These are phyloP conservation scores for Macrotus californicus DNA, from an alignment of 2,113 vertebrate species.

Conservation along the genomic window DNA sequence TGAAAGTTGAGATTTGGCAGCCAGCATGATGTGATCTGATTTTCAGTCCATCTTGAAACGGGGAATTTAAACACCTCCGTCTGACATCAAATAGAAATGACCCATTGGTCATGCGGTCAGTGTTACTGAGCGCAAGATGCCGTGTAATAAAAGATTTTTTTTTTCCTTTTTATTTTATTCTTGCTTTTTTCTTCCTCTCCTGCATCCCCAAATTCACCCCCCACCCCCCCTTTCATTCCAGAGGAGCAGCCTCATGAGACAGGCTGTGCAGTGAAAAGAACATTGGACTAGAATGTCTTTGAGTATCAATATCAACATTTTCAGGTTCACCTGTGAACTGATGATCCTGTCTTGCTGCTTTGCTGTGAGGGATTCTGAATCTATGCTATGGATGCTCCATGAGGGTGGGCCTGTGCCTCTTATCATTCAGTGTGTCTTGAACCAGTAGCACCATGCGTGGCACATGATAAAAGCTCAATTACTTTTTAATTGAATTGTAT, in stretches of 20 bases:
- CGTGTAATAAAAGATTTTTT: slow-evolving; percentile 35
- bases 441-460: background rate
- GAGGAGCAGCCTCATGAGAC: background rate
- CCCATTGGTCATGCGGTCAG: slow-evolving; percentile 48
- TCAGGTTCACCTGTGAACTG: background rate
- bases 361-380: background rate
- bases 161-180: slow-evolving; percentile 37
- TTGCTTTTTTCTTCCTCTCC: background rate
- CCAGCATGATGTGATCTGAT: slow-evolving; percentile 48
- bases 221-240: background rate
- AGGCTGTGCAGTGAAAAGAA: background rate
- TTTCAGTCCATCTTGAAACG: slow-evolving; percentile 43
- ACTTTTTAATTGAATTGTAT: background rate
- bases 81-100: slow-evolving; percentile 69
- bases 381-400: background rate
- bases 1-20: slow-evolving; percentile 48
- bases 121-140: slow-evolving; percentile 26
- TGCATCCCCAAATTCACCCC: background rate
- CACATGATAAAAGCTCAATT: background rate
- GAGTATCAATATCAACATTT: background rate
- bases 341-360: background rate
- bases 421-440: background rate
- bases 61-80: slow-evolving; percentile 54
- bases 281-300: background rate
- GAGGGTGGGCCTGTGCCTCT: background rate